phyloP scores from a whole-genome alignment of 2,888 invertebrate species.

The Andrena fulva region DNA sequence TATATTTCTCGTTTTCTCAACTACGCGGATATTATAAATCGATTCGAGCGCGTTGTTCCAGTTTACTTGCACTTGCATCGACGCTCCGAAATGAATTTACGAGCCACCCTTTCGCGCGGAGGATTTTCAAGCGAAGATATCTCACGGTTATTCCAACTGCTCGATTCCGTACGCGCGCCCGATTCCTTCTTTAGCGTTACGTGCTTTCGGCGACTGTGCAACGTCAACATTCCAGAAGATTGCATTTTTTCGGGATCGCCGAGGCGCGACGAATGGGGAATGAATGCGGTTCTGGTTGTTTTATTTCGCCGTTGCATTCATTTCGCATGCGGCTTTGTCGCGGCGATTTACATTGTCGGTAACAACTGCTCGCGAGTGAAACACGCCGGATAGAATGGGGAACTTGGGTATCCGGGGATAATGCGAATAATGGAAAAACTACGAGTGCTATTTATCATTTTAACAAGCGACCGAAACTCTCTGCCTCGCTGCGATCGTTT shows the following conservation, averaged over 20 bases:
- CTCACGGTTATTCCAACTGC: constrained; percentile 14
- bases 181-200: constrained; percentile 19
- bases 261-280: constrained; percentile 44
- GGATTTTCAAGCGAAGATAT: constrained; percentile 2
- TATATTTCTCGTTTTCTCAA: not conserved
- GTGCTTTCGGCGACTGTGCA: constrained; percentile 21
- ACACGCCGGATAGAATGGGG: constrained; percentile 17
- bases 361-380: constrained; percentile 4
- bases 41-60: not conserved
- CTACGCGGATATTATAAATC: not conserved
- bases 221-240: constrained; percentile 55
- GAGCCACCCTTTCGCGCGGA: not conserved
- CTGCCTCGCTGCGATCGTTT: not conserved
- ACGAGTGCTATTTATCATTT: not conserved
- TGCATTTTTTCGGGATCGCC: constrained; percentile 50
- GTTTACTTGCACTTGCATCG: not conserved
- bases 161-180: not conserved
- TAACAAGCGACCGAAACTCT: not conserved
- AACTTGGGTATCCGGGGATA: not conserved
- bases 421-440: not conserved
- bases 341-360: constrained; percentile 2
- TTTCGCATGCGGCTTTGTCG: constrained; percentile 5
- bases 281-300: constrained; percentile 27
- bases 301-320: constrained; percentile 23
- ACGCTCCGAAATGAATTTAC: not conserved